A percentile compares a stretch with the other conserved stretches of the same genome.
Conservation (phyloP, 2,888 invertebrate species). For the Melikaiella ostensackeni region DNA sequence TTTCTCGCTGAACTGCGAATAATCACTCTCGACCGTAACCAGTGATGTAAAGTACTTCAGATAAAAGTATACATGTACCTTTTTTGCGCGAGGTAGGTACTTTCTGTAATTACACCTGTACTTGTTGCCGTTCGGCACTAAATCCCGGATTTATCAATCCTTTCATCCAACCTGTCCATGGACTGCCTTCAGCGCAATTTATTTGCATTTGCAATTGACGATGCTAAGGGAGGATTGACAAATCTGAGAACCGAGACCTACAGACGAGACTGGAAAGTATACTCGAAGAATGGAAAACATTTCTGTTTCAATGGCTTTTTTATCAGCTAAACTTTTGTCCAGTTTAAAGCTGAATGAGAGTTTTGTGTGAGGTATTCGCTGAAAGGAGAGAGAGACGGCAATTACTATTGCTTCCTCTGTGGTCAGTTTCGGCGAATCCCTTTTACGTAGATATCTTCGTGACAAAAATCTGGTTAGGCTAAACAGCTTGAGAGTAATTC, state of each 20-base stretch:
- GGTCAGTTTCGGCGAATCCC: conserved; percentile 29
- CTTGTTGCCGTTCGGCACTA: conserved; percentile 3
- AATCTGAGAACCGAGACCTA: background rate
- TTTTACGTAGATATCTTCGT: background rate
- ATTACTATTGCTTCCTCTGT: conserved; percentile 11
- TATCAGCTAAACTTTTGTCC: conserved; percentile 13
- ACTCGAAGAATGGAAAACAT: conserved; percentile 10
- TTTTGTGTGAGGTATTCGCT: background rate
- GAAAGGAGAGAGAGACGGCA: background rate
- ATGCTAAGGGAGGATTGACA: background rate
- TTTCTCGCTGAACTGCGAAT: conserved; percentile 36
- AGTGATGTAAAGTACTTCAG: conserved; percentile 28
- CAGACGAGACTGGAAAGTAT: conserved; percentile 1
- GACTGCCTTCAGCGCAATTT: background rate
- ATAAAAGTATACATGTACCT: conserved; percentile 16
- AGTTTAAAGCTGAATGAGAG: background rate
- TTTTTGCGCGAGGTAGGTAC: conserved; percentile 11
- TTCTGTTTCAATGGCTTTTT: conserved; percentile 1
- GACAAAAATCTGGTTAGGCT: conserved; percentile 9
- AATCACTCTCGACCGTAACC: conserved; percentile 35
- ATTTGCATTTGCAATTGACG: conserved; percentile 29
- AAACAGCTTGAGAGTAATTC: background rate
- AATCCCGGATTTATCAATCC: conserved; percentile 33
- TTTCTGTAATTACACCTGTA: conserved; percentile 37
- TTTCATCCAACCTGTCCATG: conserved; percentile 9